These are phyloP conservation scores for Mythimna lalbum DNA, from an alignment of 2,888 invertebrate species.

Conservation along the genomic window DNA sequence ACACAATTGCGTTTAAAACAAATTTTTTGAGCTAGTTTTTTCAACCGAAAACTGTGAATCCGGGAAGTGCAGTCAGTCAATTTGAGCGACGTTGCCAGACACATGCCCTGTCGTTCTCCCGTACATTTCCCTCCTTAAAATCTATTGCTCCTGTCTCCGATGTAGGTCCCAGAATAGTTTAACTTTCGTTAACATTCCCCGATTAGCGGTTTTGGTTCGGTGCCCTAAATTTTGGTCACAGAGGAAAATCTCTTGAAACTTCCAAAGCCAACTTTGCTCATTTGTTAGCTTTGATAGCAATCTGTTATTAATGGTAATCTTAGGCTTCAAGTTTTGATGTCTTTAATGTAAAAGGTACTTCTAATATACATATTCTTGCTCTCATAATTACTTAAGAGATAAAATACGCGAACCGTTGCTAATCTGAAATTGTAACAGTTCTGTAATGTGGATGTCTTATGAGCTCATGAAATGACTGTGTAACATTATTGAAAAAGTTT, in stretches of 20 bases:
- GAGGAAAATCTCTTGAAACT: slow-evolving; percentile 56
- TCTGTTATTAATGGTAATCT: slow-evolving; percentile 53
- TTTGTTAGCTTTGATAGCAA: slow-evolving; percentile 56
- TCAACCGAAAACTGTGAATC: slow-evolving; percentile 46
- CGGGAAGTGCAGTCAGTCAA: slow-evolving; percentile 52
- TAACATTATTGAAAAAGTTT: slow-evolving; percentile 47
- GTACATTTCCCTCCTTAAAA: slow-evolving; percentile 49
- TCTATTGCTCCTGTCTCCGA: slow-evolving; percentile 40
- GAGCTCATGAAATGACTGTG: slow-evolving; percentile 25
- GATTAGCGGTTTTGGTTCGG: slow-evolving; percentile 59
- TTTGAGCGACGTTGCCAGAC: slow-evolving; percentile 51
- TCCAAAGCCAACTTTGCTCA: slow-evolving; percentile 51
- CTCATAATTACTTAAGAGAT: slow-evolving; percentile 38
- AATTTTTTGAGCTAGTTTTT: slow-evolving; percentile 46
- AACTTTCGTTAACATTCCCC: slow-evolving; percentile 56
- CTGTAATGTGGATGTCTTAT: neutral
- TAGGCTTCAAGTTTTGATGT: slow-evolving; percentile 52
- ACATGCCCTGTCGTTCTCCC: slow-evolving; percentile 28
- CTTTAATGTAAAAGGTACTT: slow-evolving; percentile 33
- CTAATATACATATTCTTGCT: slow-evolving; percentile 25
- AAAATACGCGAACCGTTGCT: slow-evolving; percentile 28
- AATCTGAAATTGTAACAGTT: slow-evolving; percentile 21
- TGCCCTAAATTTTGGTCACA: slow-evolving; percentile 58
- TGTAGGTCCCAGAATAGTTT: slow-evolving; percentile 53
- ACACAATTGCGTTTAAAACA: slow-evolving; percentile 32